Base-by-base conservation (phyloP, 2,888 invertebrate genomes). In the Coecobrya sp. region DNA sequence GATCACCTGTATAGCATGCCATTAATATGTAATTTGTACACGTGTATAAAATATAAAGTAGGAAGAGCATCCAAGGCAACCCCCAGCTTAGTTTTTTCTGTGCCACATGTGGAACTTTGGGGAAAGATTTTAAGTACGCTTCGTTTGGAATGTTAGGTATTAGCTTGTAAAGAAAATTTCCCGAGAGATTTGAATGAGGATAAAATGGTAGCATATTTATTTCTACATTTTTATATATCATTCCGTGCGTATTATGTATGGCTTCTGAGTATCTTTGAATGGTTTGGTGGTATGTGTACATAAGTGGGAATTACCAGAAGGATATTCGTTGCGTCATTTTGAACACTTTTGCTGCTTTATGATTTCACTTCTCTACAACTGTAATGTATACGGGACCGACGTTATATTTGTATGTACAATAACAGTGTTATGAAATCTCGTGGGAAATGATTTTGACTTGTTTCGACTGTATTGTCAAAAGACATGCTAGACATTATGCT, bases 111-210 rank as follows among this genome's bases (percentile, higher is more conserved):
- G 49, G 76, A 76, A 13, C 7, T 45, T 45, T 45, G 8, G 45
- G 45, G 25, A 25, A 16, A n/a, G 19, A 30, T 27, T 65, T 65
- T 27, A 2, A 25, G 19, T 70, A 11, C 4, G 19, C n/a, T 11
- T 70, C 10, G 11, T 13, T 16, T 30, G 36, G n/a, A 30, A 25
- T n/a, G 42, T 42, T 45, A 49, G 22, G 49, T 45, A 45, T 49
- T 25, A 76, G 8, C 49, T 76, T 76, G 45, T 25, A 76, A 49
- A 30, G 49, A 49, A 76, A 76, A 76, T 76, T 76, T 76, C 76
- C 76, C 76, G n/a, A 45, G 76, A 76, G 76, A 76, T 76, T 0
- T 11, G 76, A 49, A 70, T 19, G 49, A 49, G 16, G 45, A 45
- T 19, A 73, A 45, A 73, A 49, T 49, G 22, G 76, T 25, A 25